Evolutionary conservation across 2,888 invertebrate genomes (phyloP).

Genomic region (Argyra leucocephala): DNA sequence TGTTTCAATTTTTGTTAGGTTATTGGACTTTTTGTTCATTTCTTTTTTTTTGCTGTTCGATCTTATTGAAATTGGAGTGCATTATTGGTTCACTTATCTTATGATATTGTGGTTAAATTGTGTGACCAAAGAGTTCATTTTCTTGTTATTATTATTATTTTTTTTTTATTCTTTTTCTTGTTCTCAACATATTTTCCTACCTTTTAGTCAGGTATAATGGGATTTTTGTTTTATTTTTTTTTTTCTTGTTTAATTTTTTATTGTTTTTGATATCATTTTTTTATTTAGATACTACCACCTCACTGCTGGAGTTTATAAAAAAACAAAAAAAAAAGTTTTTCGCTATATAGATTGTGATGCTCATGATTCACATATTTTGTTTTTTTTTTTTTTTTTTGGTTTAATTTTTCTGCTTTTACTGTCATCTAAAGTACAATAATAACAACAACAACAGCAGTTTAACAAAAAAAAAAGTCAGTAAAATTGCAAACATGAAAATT

Average conservation of each 20-base stretch:
- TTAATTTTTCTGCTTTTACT: neutral
- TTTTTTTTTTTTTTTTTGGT: neutral
- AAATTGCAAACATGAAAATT: neutral
- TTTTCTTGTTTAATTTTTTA: neutral
- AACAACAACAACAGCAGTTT: neutral
- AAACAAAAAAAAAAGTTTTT: too few relatives aligned
- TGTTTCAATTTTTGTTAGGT: neutral
- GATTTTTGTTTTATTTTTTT: neutral
- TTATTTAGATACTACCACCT: neutral
- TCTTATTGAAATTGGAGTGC: conserved; percentile 3
- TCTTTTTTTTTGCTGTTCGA: neutral
- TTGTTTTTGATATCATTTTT: neutral
- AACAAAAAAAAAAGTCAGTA: neutral
- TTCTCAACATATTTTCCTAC: neutral
- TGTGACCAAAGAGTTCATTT: conserved; percentile 3
- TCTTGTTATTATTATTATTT: neutral
- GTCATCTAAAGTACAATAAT: neutral
- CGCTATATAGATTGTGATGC: neutral
- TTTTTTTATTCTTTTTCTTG: neutral
- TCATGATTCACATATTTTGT: neutral
- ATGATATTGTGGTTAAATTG: neutral
- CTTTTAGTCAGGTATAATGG: too few relatives aligned
- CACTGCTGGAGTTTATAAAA: neutral
- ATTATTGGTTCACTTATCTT: conserved; percentile 6
- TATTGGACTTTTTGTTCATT: neutral